Percentiles rank a stretch among this genome's conserved stretches.
Conservation (phyloP, 2,113 vertebrate genomes). For the Octodon degus region DNA sequence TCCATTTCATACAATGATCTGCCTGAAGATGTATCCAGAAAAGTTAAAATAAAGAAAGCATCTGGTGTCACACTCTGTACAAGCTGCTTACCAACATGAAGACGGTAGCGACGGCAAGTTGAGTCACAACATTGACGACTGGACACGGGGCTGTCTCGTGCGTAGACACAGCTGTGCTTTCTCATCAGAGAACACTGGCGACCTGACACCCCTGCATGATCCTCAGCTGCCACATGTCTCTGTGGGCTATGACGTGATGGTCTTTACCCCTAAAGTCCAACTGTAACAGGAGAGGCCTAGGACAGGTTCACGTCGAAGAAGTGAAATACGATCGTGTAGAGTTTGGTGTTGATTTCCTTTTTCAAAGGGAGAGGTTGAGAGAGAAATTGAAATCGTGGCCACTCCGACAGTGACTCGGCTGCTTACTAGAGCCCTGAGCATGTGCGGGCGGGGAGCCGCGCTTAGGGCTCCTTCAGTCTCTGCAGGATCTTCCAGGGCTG, state of each 20-base stretch:
- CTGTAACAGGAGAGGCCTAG: not conserved
- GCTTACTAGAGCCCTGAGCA: not conserved
- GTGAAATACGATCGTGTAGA: not conserved
- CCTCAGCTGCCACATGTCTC: not conserved
- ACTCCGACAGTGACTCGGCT: not conserved
- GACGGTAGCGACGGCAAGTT: too few species aligned
- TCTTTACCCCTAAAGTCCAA: not conserved
- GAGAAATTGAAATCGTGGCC: not conserved
- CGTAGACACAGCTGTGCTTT: not conserved
- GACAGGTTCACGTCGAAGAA: not conserved
- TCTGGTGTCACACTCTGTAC: not conserved
- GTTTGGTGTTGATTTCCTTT: not conserved
- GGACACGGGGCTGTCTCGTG: not conserved
- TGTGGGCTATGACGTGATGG: not conserved
- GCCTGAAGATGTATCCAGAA: not conserved
- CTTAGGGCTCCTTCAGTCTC: not conserved
- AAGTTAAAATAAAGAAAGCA: not conserved
- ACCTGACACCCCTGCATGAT: not conserved
- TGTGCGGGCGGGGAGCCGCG: not conserved
- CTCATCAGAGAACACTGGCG: not conserved
- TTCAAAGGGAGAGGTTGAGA: not conserved
- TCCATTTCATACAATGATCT: not conserved
- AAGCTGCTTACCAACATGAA: not conserved
- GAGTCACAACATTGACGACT: accelerated
- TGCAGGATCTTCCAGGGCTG: not conserved